Evolutionary conservation across 2,113 vertebrate genomes (phyloP).

Genomic region (Struthio camelus): DNA sequence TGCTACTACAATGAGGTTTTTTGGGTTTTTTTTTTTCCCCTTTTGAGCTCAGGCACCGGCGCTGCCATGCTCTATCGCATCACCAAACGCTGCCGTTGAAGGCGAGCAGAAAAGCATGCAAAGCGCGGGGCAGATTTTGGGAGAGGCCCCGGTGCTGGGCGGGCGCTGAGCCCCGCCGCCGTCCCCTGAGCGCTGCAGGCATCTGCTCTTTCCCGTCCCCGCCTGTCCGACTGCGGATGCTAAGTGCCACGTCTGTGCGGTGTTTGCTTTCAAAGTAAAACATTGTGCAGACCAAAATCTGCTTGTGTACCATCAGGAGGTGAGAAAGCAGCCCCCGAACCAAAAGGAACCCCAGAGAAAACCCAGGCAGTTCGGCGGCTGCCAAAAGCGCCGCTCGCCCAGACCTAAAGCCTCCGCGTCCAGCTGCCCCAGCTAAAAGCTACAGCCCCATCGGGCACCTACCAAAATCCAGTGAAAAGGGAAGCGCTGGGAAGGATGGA

Average conservation of each 20-base stretch:
- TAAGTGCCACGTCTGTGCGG: background rate
- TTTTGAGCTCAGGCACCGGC: background rate
- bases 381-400: background rate
- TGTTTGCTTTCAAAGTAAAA: background rate
- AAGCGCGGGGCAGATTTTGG: background rate
- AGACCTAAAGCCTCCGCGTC: too few species aligned
- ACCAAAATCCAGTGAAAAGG: background rate
- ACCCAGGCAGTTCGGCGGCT: too few species aligned
- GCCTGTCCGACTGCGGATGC: rapidly evolving
- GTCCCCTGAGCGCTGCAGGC: too few species aligned
- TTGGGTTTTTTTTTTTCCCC: too few species aligned
- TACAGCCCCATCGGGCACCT: too few species aligned
- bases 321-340: rapidly evolving
- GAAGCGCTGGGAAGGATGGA: background rate
- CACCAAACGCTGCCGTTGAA: background rate
- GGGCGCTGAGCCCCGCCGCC: too few species aligned
- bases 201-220: rapidly evolving
- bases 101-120: background rate
- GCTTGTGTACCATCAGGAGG: rapidly evolving
- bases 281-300: too few species aligned
- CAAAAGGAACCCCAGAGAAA: background rate
- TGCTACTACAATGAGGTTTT: background rate
- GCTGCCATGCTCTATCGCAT: rapidly evolving
- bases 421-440: too few species aligned
- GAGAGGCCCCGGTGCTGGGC: too few species aligned